These are phyloP conservation scores for Labeo rohita DNA, from an alignment of 2,113 vertebrate genomes.

Conservation along the genomic window DNA sequence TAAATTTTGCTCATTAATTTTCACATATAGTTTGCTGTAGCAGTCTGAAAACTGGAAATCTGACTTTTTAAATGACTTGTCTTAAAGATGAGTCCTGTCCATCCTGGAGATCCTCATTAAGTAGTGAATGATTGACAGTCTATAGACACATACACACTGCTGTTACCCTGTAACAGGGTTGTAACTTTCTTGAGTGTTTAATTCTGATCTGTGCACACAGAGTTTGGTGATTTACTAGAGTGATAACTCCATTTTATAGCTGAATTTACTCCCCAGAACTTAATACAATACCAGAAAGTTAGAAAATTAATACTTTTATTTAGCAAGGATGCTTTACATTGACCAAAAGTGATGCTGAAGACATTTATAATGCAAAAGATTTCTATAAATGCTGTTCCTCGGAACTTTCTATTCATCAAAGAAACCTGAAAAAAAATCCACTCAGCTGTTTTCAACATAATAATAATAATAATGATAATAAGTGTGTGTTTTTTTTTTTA, in stretches of 20 bases:
- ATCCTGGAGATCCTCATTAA: neutral
- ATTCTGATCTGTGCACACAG: neutral
- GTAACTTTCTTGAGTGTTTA: neutral
- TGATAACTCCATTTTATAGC: neutral
- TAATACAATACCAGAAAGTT: too few relatives aligned
- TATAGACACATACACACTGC: neutral
- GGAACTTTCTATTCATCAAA: too few relatives aligned
- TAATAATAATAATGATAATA: too few relatives aligned
- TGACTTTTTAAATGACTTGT: neutral
- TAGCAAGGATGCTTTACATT: too few relatives aligned
- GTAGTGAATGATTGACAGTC: neutral
- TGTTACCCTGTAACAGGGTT: slow-evolving; percentile 1
- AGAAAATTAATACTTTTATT: too few relatives aligned
- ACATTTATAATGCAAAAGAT: too few relatives aligned
- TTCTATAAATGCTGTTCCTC: too few relatives aligned
- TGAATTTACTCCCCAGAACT: neutral
- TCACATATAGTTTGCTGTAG: neutral
- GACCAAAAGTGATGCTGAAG: too few relatives aligned
- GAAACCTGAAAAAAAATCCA: too few relatives aligned
- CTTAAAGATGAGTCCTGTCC: neutral
- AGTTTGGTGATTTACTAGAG: neutral
- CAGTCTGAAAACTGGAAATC: neutral
- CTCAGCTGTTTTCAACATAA: too few relatives aligned
- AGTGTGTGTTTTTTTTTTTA: too few relatives aligned
- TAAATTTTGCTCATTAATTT: slow-evolving; percentile 30